Base-by-base conservation (phyloP, 37 sponge, comb jelly and placozoan genomes). In the Oscarella lobularis region DNA sequence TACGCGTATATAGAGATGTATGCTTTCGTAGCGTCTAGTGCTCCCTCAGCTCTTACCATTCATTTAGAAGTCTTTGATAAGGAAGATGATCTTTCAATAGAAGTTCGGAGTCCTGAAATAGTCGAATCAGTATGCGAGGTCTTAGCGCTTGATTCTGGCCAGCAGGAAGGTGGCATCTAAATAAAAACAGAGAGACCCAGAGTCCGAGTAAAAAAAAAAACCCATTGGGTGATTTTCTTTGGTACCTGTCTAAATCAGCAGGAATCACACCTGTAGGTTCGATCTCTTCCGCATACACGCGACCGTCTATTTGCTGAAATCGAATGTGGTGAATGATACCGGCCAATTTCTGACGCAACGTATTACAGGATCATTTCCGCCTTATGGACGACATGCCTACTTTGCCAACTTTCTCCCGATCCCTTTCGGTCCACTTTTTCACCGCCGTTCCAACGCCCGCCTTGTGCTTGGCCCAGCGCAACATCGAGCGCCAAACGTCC, bases 271-370 rank as follows among this genome's bases (percentile, higher is more conserved):
- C 90, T 2, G 90, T 89, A 0, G 86, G 83, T 67, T 85, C 86
- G 71, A 87, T 85, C 66, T 87, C 85, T 39, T 81, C 79, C 35
- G 87, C 85, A 78, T 81, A 90, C 31, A 87, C 82, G 1, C 77
- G 77, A 66, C 81, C 78, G 73, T 40, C 39, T 36, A 89, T 89
- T 66, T 81, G 83, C 85, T 82, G 73, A 41, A 91, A 14, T 32
- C 75, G 66, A 2, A 87, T 74, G 66, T 87, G 85, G 35, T 84
- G 70, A 6, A 91, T 6, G 2, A 91, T 72, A 0, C 80, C 85
- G 0, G 76, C 67, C 4, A 90, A 77, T 1, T 40, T 60, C 83
- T 82, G 55, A 20, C 55, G 39, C 3, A 4, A 32, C 3, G 3
- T 74, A 3, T 3, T 74, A 9, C 20, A 27, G 9, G 60, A 9